Conservation (phyloP, 2,888 invertebrate genomes). For the Diaprepes abbreviatus region DNA sequence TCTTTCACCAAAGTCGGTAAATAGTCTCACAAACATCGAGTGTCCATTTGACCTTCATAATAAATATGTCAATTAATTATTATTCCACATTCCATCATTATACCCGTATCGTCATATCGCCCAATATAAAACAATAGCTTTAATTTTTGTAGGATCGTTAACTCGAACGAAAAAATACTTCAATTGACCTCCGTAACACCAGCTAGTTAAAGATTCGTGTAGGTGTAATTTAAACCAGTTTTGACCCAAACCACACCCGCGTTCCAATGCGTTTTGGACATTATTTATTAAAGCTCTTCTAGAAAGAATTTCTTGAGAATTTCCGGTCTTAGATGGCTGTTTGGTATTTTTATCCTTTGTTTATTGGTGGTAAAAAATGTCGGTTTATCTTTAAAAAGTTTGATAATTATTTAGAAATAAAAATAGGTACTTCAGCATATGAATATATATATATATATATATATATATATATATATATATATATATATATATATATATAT, state of each 20-base stretch:
- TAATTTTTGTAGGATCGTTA: conserved; percentile 20
- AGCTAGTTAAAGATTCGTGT: conserved; percentile 21
- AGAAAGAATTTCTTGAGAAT: conserved; percentile 5
- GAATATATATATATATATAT: no score
- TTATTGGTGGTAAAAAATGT: no score
- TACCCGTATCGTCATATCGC: conserved; percentile 33
- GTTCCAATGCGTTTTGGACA: conserved; percentile 26
- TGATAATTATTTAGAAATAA: no score
- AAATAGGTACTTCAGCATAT: no score
- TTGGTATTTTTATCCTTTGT: no score
- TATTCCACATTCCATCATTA: conserved; percentile 1
- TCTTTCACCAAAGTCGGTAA: no score
- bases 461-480: no score
- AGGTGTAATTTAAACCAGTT: conserved; percentile 34
- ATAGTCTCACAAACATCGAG: neutral
- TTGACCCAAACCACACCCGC: conserved; percentile 28
- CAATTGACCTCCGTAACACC: conserved; percentile 40
- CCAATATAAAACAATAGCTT: conserved; percentile 26
- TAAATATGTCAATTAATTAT: conserved; percentile 2
- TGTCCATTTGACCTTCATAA: conserved; percentile 3
- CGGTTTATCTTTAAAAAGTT: no score
- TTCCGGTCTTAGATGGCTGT: neutral
- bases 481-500: no score
- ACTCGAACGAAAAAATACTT: conserved; percentile 14
- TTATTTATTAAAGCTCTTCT: conserved; percentile 9